These are phyloP conservation scores for Masticophis lateralis DNA, from an alignment of 2,797 vertebrate species.

Conservation along the genomic window DNA sequence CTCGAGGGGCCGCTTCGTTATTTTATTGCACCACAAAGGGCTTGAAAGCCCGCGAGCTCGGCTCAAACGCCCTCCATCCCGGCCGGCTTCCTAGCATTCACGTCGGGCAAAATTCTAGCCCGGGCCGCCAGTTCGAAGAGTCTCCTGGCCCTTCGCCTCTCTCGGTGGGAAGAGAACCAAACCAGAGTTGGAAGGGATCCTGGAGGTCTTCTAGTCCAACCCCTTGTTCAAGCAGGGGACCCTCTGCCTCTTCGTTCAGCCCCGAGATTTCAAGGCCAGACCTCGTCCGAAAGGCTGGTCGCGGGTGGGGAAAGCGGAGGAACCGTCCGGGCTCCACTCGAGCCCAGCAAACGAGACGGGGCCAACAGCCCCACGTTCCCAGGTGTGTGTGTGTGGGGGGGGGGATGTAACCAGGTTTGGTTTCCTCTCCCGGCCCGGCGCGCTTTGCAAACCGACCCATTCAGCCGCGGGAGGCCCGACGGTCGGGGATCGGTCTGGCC, in stretches of 20 bases:
- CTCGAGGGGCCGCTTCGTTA: neutral
- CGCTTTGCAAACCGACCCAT: neutral
- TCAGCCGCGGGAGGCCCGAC: neutral
- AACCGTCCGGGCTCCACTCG: neutral
- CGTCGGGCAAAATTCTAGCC: neutral
- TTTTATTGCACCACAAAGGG: neutral
- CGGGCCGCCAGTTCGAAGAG: no score
- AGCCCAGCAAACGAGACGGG: neutral
- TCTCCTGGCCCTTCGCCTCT: no score
- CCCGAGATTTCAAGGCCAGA: neutral
- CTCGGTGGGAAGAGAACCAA: no score
- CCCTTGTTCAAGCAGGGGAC: no score
- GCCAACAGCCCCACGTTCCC: neutral
- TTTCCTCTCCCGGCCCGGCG: neutral
- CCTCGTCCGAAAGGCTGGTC: neutral
- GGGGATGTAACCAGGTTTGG: neutral
- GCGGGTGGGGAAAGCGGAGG: neutral
- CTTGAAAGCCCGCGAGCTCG: neutral
- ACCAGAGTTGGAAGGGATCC: neutral
- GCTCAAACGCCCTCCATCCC: neutral
- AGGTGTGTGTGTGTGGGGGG: neutral
- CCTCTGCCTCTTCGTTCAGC: no score
- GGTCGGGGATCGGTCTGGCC: accelerated
- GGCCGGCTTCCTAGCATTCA: neutral
- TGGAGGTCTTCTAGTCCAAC: neutral